Conservation (phyloP, 2,888 invertebrate species). For the Caenorhabditis sp. region DNA sequence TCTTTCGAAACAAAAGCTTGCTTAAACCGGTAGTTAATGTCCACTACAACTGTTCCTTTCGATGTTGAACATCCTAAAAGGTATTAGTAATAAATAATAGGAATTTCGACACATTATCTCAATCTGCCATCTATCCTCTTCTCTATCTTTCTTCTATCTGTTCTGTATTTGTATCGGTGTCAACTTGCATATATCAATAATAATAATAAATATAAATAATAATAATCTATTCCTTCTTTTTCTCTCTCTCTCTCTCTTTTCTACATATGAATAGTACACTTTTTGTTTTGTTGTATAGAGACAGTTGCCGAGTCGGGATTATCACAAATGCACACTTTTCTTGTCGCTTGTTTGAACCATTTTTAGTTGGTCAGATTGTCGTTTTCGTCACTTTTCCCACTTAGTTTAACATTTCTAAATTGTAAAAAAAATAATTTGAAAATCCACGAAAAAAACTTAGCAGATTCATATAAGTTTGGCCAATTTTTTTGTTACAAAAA, state of each 20-base stretch:
- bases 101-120: conserved; percentile 3
- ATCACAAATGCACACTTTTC: conserved; percentile 1
- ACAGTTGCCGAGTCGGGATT: conserved; percentile 1
- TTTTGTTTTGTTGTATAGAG: neutral
- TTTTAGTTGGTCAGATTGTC: neutral
- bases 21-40: neutral
- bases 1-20: no score
- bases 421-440: no score
- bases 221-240: conserved; percentile 3
- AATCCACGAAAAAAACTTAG: neutral
- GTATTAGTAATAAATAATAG: conserved; percentile 1
- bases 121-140: conserved; percentile 14
- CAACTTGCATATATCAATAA: conserved; percentile 4
- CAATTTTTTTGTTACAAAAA: neutral
- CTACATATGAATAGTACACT: conserved; percentile 4
- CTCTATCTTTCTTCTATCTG: conserved; percentile 11
- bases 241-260: conserved; percentile 14
- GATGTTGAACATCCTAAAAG: neutral
- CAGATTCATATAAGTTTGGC: neutral
- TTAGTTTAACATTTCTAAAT: conserved; percentile 2
- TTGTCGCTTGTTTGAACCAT: conserved; percentile 1
- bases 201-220: neutral
- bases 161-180: conserved; percentile 17
- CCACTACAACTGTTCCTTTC: no score
- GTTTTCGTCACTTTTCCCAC: conserved; percentile 6